Percentiles rank a stretch among this genome's conserved stretches.
These are phyloP conservation scores for Drosophila gaucha DNA, from an alignment of 2,888 invertebrate species.

Conservation along the genomic window DNA sequence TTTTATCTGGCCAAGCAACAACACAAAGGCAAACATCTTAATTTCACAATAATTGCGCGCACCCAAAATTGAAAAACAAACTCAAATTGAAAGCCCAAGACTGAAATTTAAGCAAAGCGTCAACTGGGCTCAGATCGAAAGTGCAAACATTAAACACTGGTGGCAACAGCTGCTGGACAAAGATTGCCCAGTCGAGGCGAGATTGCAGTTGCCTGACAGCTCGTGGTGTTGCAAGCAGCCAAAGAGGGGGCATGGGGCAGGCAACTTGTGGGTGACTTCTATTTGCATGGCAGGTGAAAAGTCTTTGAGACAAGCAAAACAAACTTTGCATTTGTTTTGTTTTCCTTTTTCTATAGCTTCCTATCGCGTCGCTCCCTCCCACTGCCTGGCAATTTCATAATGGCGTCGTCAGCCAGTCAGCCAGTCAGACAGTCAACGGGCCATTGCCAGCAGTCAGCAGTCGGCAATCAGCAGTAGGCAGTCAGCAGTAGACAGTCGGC, in stretches of 20 bases:
- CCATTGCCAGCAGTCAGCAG: conserved; percentile 19
- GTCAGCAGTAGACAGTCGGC: conserved; percentile 28
- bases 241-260: conserved; percentile 11
- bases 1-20: conserved; percentile 36
- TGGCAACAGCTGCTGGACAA: conserved; percentile 72
- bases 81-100: conserved; percentile 41
- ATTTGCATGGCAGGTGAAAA: conserved; percentile 78
- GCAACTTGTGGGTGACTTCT: conserved; percentile 33
- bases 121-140: conserved; percentile 50
- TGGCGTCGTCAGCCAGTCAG: conserved; percentile 65
- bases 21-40: conserved; percentile 55
- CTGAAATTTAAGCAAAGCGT: conserved; percentile 16
- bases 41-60: conserved; percentile 74
- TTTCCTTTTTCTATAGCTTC: too few relatives aligned
- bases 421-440: conserved; percentile 39
- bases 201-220: conserved; percentile 34
- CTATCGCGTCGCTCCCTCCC: conserved; percentile 22
- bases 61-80: conserved; percentile 61
- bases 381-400: conserved; percentile 67
- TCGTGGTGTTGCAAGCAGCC: conserved; percentile 16
- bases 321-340: conserved; percentile 68
- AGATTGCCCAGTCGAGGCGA: conserved; percentile 42
- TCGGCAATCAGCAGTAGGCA: neutral
- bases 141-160: conserved; percentile 75
- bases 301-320: conserved; percentile 62